These are phyloP conservation scores for Papilio machaon DNA, from an alignment of 1,140 invertebrate species.

Conservation along the genomic window DNA sequence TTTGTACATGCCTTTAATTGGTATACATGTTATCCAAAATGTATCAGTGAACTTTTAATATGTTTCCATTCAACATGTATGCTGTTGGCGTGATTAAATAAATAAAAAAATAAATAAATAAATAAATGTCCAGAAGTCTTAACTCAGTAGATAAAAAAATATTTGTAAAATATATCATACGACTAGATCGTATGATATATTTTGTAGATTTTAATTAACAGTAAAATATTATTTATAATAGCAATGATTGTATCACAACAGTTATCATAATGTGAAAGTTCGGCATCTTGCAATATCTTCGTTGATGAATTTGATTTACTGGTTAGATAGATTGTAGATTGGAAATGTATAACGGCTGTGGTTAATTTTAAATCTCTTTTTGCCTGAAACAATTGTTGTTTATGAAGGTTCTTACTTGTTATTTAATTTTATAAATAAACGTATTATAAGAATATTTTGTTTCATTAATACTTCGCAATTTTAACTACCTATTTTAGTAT, in stretches of 20 bases:
- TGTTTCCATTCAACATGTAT: no score
- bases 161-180: background rate
- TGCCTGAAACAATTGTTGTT: background rate
- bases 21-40: no score
- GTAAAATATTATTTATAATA: background rate
- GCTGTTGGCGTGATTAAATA: no score
- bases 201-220: background rate
- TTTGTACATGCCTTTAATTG: no score
- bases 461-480: background rate
- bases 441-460: background rate
- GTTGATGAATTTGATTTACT: no score
- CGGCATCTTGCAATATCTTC: no score
- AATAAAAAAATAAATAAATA: no score
- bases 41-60: no score
- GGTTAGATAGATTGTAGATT: no score
- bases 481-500: background rate
- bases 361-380: background rate
- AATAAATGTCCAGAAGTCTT: background rate
- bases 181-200: background rate
- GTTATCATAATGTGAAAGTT: background rate
- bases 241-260: background rate
- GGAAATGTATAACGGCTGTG: background rate
- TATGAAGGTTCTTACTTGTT: background rate
- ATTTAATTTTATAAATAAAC: background rate
- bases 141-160: background rate